phyloP scores from a whole-genome alignment of 2,113 vertebrate genomes.

The Coreoperca whiteheadi region DNA sequence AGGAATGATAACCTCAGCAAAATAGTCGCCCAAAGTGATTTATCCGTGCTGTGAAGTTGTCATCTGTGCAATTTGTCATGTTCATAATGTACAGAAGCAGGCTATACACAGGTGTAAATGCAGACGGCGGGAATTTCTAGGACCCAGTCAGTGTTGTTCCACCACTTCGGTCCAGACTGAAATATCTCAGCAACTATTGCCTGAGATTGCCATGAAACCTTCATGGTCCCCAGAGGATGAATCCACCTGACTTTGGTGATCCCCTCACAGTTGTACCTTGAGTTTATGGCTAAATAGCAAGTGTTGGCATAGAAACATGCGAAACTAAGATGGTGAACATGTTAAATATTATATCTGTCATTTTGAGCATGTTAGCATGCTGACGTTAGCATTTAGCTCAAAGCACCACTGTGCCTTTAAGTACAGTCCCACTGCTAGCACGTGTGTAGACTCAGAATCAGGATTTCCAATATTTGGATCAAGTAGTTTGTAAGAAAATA shows the following conservation, averaged over 20 bases:
- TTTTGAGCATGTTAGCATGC: neutral
- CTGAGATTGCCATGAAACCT: neutral
- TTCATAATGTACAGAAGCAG: conserved; percentile 28
- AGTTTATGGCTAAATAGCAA: too few relatives aligned
- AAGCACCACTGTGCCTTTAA: neutral
- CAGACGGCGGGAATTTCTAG: neutral
- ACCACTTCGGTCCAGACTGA: neutral
- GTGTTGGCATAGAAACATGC: neutral
- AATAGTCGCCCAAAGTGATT: conserved; percentile 38
- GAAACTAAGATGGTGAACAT: neutral
- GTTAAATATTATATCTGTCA: neutral
- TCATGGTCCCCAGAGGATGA: neutral
- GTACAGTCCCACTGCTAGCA: too few relatives aligned
- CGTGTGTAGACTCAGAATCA: neutral
- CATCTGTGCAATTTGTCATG: conserved; percentile 40
- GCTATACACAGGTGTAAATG: conserved; percentile 4
- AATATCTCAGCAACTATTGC: neutral
- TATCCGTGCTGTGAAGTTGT: conserved; percentile 13
- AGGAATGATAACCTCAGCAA: conserved; percentile 44
- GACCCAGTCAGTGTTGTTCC: neutral
- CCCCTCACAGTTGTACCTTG: too few relatives aligned
- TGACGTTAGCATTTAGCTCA: neutral
- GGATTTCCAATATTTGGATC: neutral
- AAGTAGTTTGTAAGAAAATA: neutral
- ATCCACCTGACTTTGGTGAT: too few relatives aligned